These are phyloP conservation scores for Drosophila demipolita DNA, from an alignment of 2,888 invertebrate genomes.

Conservation along the genomic window DNA sequence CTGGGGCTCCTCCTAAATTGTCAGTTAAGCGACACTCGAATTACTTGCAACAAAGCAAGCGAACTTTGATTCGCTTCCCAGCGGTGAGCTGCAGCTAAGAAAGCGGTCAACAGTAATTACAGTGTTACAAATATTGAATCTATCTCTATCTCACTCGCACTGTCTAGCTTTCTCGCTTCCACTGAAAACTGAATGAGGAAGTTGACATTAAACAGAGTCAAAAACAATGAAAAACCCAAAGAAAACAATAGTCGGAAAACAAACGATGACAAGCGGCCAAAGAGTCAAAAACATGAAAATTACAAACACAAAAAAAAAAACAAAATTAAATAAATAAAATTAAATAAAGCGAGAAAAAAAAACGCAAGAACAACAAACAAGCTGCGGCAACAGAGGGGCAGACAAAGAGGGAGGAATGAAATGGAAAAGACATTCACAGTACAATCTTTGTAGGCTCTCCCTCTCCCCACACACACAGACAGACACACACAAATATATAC, in stretches of 20 bases:
- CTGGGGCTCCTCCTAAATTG: constrained; percentile 52
- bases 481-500: not conserved
- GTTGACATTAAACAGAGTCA: constrained; percentile 56
- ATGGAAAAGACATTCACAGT: constrained; percentile 30
- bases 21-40: constrained; percentile 63
- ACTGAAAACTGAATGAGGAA: constrained; percentile 52
- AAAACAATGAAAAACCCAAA: constrained; percentile 23
- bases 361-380: constrained; percentile 2
- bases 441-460: constrained; percentile 2
- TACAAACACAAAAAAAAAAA: constrained; percentile 15
- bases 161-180: not conserved
- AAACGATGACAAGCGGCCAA: constrained; percentile 26
- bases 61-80: constrained; percentile 38
- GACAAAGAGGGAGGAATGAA: not conserved
- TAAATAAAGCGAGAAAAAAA: constrained; percentile 49
- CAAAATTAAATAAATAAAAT: constrained; percentile 34
- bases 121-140: constrained; percentile 48
- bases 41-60: constrained; percentile 39
- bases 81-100: constrained; percentile 28
- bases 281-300: constrained; percentile 31
- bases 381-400: not conserved
- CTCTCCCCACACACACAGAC: not conserved
- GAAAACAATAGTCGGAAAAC: constrained; percentile 31
- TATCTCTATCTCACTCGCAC: constrained; percentile 11
- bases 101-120: constrained; percentile 57